A percentile compares a stretch with the other conserved stretches of the same genome.
phyloP scores from a whole-genome alignment of 2,797 vertebrate species.

The Echeneis naucrates region DNA sequence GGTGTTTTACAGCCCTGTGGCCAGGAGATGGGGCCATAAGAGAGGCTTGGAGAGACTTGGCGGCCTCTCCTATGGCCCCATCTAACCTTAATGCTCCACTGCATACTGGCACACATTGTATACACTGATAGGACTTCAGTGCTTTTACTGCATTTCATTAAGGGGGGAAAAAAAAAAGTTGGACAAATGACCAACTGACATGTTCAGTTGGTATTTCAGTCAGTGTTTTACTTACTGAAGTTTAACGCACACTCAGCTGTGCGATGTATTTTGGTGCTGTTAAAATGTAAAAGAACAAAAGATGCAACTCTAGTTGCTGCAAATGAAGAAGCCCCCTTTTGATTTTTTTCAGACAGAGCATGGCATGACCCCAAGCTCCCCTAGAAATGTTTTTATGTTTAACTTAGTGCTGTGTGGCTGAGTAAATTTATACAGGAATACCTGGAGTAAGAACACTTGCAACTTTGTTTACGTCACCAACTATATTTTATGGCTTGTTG shows the following conservation, averaged over 20 bases:
- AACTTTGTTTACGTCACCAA: constrained; percentile 50
- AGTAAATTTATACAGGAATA: constrained; percentile 29
- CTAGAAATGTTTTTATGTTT: constrained; percentile 34
- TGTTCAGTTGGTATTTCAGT: constrained; percentile 1
- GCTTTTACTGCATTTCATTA: constrained; percentile 29
- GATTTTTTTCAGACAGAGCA: constrained; percentile 28
- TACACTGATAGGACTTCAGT: neutral
- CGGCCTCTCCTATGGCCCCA: too few relatives aligned
- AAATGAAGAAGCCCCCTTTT: constrained; percentile 17
- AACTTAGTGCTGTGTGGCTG: constrained; percentile 35
- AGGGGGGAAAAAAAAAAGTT: constrained; percentile 44
- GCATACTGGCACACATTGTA: constrained; percentile 8
- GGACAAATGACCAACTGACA: constrained; percentile 27
- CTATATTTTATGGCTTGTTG: constrained; percentile 45
- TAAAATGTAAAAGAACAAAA: constrained; percentile 14
- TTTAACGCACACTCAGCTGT: constrained; percentile 1
- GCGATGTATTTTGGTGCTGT: neutral
- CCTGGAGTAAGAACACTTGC: constrained; percentile 12
- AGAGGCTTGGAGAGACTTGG: constrained; percentile 75
- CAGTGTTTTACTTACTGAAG: constrained; percentile 20
- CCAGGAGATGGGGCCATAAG: constrained; percentile 85
- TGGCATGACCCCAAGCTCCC: constrained; percentile 2
- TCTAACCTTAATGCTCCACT: constrained; percentile 61
- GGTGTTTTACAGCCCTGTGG: constrained; percentile 63
- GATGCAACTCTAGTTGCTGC: constrained; percentile 7